Base-by-base conservation (phyloP, 23 tunicate genomes). In the Diplosoma virens region DNA sequence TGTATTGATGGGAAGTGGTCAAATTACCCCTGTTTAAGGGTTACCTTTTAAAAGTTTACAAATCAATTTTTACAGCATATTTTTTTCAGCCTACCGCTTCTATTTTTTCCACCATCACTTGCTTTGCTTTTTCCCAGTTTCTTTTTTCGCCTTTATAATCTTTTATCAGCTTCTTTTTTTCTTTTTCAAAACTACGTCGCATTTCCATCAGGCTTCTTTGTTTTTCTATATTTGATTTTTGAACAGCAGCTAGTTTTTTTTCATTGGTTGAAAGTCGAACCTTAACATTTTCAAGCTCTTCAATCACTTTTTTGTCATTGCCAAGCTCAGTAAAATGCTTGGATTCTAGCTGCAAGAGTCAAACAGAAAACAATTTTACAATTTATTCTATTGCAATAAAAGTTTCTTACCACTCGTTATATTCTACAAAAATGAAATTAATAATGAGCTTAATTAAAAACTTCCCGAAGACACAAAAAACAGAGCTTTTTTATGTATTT, bases 31-130 rank as follows among this genome's bases (percentile, higher is more conserved):
- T n/a, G n/a, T n/a, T n/a, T n/a, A n/a, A n/a, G n/a, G n/a, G n/a
- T n/a, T n/a, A n/a, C n/a, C n/a, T n/a, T n/a, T n/a, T n/a, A n/a
- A n/a, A n/a, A n/a, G n/a, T n/a, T n/a, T n/a, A n/a, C n/a, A n/a
- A n/a, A n/a, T n/a, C n/a, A n/a, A n/a, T n/a, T n/a, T n/a, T n/a
- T n/a, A n/a, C n/a, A n/a, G n/a, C n/a, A n/a, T n/a, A n/a, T n/a
- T n/a, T 11, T 22, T 56, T 11, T 56, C 4, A 56, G 20, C 77
- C 60, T 48, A 82, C 87, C 61, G 58, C 20, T 82, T 82, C 81
- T 22, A 82, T 82, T 48, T 75, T 82, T 3, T 74, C 87, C 75
- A 82, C 25, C 80, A 82, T 64, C 23, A 71, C 79, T 73, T 74
- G 81, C 48, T 60, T 63, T 30, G 79, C 29, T 37, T 64, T 74